Evolutionary conservation across 2,797 vertebrate species (phyloP).

Genomic region (Atherinosoma microstoma): DNA sequence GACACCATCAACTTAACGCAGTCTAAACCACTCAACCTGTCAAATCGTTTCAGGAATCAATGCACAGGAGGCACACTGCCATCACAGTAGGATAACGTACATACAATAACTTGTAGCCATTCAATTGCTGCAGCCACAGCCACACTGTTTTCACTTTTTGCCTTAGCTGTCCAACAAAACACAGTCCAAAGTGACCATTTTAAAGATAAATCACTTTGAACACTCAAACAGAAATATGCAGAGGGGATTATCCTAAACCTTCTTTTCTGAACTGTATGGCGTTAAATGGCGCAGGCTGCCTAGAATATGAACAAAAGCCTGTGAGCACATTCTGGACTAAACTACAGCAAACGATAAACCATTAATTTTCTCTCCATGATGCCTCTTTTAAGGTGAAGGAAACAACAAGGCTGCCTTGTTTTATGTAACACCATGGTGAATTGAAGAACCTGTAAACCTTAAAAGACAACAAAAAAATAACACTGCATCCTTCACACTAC

Average conservation of each 20-base stretch:
- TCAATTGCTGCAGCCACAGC: not conserved
- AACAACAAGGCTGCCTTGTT: slow-evolving; percentile 5
- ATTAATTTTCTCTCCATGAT: slow-evolving; percentile 6
- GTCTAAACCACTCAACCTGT: slow-evolving; percentile 46
- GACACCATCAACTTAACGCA: slow-evolving; percentile 49
- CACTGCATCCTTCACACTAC: slow-evolving; percentile 23
- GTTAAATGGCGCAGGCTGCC: not conserved
- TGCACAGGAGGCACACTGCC: slow-evolving; percentile 31
- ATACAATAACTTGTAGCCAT: slow-evolving; percentile 4
- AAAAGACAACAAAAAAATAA: slow-evolving; percentile 11
- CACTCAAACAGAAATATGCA: slow-evolving; percentile 8
- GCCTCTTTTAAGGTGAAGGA: slow-evolving; percentile 8
- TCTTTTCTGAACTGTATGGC: not conserved
- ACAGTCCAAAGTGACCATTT: not conserved
- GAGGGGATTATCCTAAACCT: slow-evolving; percentile 3
- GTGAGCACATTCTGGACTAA: not conserved
- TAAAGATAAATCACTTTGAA: slow-evolving; percentile 9
- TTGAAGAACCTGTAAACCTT: slow-evolving; percentile 34
- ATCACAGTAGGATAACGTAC: slow-evolving; percentile 13
- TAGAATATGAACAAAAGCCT: not conserved
- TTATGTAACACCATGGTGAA: slow-evolving; percentile 11
- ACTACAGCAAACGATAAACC: slow-evolving; percentile 2
- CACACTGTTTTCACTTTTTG: not conserved
- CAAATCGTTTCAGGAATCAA: slow-evolving; percentile 58
- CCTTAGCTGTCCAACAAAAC: slow-evolving; percentile 5